Evolutionary conservation across 2,113 vertebrate species (phyloP).

Genomic region (Odontophorus gujanensis): DNA sequence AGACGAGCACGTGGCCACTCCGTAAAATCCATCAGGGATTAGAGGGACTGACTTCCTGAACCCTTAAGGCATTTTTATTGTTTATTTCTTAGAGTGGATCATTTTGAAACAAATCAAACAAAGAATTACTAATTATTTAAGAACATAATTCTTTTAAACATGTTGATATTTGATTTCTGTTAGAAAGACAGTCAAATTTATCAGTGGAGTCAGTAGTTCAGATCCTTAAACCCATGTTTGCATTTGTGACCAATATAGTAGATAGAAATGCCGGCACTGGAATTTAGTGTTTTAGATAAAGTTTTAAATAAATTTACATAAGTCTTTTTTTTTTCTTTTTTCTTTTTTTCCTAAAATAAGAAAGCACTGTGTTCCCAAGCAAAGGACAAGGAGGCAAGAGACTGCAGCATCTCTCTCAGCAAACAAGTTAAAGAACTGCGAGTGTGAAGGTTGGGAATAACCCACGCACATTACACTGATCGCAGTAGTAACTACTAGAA

Average conservation of each 20-base stretch:
- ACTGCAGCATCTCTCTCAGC: background rate
- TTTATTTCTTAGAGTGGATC: background rate
- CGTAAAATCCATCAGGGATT: background rate
- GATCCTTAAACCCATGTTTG: background rate
- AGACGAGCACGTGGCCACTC: background rate
- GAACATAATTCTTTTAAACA: background rate
- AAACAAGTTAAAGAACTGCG: background rate
- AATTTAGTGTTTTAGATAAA: background rate
- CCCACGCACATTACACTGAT: background rate
- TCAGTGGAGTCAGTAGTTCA: background rate
- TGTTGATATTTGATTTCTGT: background rate
- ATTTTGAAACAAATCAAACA: background rate
- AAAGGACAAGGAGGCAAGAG: background rate
- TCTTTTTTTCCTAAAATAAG: background rate
- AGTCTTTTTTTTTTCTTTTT: background rate
- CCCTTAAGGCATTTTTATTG: background rate
- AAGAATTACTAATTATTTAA: background rate
- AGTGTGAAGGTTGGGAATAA: background rate
- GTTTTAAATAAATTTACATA: background rate
- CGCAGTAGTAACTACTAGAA: background rate
- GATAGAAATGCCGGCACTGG: background rate
- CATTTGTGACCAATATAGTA: background rate
- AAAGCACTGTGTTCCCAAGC: background rate
- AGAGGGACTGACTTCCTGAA: background rate
- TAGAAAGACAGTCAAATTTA: background rate